Evolutionary conservation across 2,113 vertebrate species (phyloP), one percentile per base, ranked within the genome.

Genomic region (Pachypanchax playfairii): DNA sequence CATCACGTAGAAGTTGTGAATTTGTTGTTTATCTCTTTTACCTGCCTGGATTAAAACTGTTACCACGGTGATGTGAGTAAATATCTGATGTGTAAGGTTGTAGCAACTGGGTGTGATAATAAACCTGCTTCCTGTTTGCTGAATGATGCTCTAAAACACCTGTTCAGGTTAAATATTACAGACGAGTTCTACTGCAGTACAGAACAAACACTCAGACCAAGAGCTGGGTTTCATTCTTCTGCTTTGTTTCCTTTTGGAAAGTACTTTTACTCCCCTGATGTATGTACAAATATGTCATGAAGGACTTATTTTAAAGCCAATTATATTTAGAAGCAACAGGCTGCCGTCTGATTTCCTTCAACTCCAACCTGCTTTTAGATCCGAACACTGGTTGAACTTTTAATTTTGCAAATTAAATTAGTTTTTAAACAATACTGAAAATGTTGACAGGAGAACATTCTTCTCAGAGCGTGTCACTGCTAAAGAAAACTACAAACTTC

Each of bases 111-210:
- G 10, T 26, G 5, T 35, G 50, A 58, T 46, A 69, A 77, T 69
- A 52, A 70, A 60, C 18, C 31, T 22, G 18, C 36, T 17, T 8
- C 51, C 35, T 57, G 11, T 57, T 60, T 47, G 21, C n/a, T 35
- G 1, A 22, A 21, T 21, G 25, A 15, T 59, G n/a, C 43, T 70
- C 60, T 61, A 49, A n/a, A 43, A 7, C 39, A 31, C 17, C 43
- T 67, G 4, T 51, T 9, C 36, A 50, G 36, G 58, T 65, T 43
- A 73, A 75, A 65, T 31, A 65, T 49, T 46, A 26, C 25, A 59
- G 3, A 35, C 4, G 22, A 24, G 13, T 2, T 21, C 3, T 24
- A 7, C 14, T 70, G 29, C 55, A 59, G 47, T n/a, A 8, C 4
- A 12, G 1, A 4, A 59, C 25, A 42, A 51, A 58, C 14, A 54